Conservation (phyloP, 1,140 invertebrate genomes). For the Megalonaias nervosa region DNA sequence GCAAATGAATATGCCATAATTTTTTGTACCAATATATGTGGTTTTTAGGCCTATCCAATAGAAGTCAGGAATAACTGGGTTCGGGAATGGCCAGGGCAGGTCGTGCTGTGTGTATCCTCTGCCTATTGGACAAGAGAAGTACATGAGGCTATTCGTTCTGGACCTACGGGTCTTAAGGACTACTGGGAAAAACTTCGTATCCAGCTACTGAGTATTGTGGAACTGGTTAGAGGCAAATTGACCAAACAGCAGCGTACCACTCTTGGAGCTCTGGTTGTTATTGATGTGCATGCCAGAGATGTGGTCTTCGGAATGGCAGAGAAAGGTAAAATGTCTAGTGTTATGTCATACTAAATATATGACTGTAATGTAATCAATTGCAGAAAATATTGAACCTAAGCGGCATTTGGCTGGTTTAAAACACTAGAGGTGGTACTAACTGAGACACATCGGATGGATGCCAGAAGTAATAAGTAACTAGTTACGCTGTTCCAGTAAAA, state of each 20-base stretch:
- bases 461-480: too few relatives aligned
- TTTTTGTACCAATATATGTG: neutral
- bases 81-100: conserved; percentile 71
- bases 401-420: too few relatives aligned
- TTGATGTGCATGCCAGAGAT: conserved; percentile 72
- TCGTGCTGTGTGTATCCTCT: conserved; percentile 71
- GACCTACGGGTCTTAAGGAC: conserved; percentile 60
- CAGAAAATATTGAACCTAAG: too few relatives aligned
- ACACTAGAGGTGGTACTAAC: too few relatives aligned
- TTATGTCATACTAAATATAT: too few relatives aligned
- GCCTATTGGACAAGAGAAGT: conserved; percentile 72
- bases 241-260: conserved; percentile 70
- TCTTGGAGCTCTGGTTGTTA: conserved; percentile 70
- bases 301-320: conserved; percentile 66
- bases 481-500: too few relatives aligned
- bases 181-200: conserved; percentile 62
- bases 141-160: conserved; percentile 65
- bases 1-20: neutral
- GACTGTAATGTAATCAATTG: too few relatives aligned
- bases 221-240: conserved; percentile 71
- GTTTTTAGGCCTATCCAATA: conserved; percentile 64
- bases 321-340: conserved; percentile 50
- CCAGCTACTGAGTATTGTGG: conserved; percentile 69
- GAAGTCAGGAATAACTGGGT: conserved; percentile 70
- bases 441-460: too few relatives aligned